phyloP scores from a whole-genome alignment of 2,888 invertebrate genomes.

The Coecobrya sp. region DNA sequence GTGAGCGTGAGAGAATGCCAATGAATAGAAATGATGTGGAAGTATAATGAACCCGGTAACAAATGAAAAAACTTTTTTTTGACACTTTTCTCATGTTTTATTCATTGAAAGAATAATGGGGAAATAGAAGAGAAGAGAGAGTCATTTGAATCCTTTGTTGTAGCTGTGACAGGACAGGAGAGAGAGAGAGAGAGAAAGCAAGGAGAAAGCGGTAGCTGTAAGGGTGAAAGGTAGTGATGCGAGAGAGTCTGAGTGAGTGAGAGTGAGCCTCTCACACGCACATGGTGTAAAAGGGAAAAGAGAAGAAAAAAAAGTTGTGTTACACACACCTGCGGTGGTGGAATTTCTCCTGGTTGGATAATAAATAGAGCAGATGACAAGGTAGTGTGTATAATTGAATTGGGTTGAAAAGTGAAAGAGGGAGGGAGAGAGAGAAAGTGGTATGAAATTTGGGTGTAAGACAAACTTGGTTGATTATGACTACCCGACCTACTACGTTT shows the following conservation, averaged over 20 bases:
- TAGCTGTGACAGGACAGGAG: background rate
- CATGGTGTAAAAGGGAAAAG: background rate
- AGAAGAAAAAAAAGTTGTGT: background rate
- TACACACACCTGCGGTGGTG: slow-evolving; percentile 13
- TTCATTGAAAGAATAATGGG: slow-evolving; percentile 43
- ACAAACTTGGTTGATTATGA: slow-evolving; percentile 15
- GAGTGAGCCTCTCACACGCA: background rate
- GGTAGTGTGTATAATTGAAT: slow-evolving; percentile 50
- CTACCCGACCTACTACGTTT: background rate
- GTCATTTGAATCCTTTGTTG: slow-evolving; percentile 38
- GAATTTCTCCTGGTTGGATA: slow-evolving; percentile 28
- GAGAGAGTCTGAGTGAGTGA: background rate
- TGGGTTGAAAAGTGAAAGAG: slow-evolving; percentile 22
- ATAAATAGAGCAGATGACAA: slow-evolving; percentile 46
- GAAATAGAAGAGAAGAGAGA: slow-evolving; percentile 44
- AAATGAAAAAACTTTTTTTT: slow-evolving; percentile 59
- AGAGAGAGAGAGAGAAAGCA: background rate
- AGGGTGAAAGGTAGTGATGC: background rate
- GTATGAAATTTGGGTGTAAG: slow-evolving; percentile 30
- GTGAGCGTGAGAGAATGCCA: slow-evolving; percentile 34
- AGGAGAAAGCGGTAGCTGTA: background rate
- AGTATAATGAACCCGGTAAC: slow-evolving; percentile 56
- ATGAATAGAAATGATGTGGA: slow-evolving; percentile 57
- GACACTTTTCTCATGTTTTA: slow-evolving; percentile 63
- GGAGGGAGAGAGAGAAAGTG: background rate